Percentiles rank a stretch among this genome's conserved stretches.
These are phyloP conservation scores for Hafferia zeledoni DNA, from an alignment of 2,797 vertebrate genomes.

Conservation along the genomic window DNA sequence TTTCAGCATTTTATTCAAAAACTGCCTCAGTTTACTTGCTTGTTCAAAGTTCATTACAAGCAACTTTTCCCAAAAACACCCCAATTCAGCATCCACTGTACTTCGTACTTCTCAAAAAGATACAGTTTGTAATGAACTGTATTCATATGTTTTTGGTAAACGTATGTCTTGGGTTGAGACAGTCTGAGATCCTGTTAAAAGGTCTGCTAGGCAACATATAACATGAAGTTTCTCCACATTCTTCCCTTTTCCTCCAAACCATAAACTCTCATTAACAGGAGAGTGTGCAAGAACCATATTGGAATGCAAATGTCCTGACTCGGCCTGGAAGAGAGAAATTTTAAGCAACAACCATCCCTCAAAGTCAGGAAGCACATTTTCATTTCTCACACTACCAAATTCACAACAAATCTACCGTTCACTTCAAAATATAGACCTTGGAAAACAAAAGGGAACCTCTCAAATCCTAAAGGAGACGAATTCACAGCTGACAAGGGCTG, in stretches of 20 bases:
- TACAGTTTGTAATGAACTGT: accelerated
- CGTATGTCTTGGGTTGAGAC: no score
- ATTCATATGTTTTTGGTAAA: not conserved
- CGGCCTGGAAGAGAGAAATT: not conserved
- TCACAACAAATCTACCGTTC: not conserved
- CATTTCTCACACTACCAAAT: not conserved
- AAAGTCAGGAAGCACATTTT: not conserved
- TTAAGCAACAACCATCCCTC: not conserved
- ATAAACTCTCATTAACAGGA: not conserved
- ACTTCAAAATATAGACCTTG: not conserved
- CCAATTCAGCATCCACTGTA: not conserved
- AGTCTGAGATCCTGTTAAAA: not conserved
- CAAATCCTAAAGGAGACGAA: not conserved
- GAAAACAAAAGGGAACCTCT: not conserved
- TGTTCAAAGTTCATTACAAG: not conserved
- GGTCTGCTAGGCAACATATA: not conserved
- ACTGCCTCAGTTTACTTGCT: not conserved
- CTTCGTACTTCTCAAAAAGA: not conserved
- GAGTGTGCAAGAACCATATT: accelerated
- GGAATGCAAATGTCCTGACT: not conserved
- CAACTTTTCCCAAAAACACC: accelerated
- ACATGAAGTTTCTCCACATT: not conserved
- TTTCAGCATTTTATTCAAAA: not conserved
- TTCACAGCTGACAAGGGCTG: not conserved
- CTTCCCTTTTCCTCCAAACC: not conserved